A percentile compares a stretch with the other conserved stretches of the same genome.
These are phyloP conservation scores for Calyptommatus sinebrachiatus DNA, from an alignment of 2,113 vertebrate genomes.

Conservation along the genomic window DNA sequence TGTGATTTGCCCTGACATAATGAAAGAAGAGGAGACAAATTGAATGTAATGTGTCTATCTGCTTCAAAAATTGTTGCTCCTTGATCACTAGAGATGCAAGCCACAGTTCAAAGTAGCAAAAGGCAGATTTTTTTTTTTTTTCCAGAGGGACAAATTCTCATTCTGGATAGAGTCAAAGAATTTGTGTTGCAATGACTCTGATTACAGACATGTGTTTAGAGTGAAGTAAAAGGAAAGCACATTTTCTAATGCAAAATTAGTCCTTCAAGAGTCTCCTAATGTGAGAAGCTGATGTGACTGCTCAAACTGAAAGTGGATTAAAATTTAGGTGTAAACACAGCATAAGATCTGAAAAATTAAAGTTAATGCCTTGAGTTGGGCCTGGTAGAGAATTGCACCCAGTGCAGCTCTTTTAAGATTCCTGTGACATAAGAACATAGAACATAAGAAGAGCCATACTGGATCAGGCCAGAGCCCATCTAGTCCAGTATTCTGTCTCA, in stretches of 20 bases:
- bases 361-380: no score
- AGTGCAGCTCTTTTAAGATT: no score
- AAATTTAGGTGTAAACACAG: no score
- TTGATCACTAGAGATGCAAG: constrained; percentile 51
- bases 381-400: no score
- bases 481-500: no score
- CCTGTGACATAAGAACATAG: no score
- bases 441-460: no score
- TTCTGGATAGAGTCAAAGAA: neutral
- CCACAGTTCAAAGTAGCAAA: constrained; percentile 30
- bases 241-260: neutral
- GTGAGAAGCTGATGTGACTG: no score
- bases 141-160: neutral
- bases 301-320: no score
- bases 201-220: neutral
- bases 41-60: constrained; percentile 21
- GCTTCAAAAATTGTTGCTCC: constrained; percentile 33
- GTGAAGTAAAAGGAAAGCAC: neutral
- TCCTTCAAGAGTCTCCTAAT: neutral
- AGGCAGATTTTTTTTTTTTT: neutral
- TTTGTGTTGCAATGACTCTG: neutral
- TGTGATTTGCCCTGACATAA: constrained; percentile 53
- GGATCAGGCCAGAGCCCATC: no score
- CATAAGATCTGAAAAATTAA: no score
- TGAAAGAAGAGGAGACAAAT: constrained; percentile 39